These are phyloP conservation scores for Tetrao urogallus DNA, from an alignment of 2,113 vertebrate genomes.

Conservation along the genomic window DNA sequence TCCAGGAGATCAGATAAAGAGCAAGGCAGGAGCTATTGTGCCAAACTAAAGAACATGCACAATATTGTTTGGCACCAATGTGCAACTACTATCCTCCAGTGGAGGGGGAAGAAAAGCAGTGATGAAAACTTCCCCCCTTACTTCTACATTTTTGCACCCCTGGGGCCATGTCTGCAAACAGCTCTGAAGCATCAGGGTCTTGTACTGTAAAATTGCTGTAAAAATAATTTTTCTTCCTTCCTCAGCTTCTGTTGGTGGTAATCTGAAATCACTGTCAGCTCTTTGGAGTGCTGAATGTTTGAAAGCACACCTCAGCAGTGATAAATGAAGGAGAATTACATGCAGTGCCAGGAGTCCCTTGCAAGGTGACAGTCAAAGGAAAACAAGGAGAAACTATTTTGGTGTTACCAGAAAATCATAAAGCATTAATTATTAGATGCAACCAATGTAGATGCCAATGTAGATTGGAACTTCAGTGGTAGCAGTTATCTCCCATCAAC, in stretches of 20 bases:
- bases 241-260: neutral
- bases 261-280: neutral
- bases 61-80: neutral
- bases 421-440: neutral
- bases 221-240: neutral
- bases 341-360: neutral
- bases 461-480: neutral
- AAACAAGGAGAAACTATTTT: neutral
- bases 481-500: neutral
- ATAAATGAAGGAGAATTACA: neutral
- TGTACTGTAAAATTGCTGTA: neutral
- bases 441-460: neutral
- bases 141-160: neutral
- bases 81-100: neutral
- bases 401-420: neutral
- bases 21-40: neutral
- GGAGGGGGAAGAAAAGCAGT: neutral
- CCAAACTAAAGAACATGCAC: neutral
- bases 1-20: neutral
- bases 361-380: neutral
- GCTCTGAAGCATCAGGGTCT: neutral
- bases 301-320: neutral
- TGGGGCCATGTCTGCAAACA: neutral
- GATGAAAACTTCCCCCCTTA: neutral
- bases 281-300: neutral